phyloP scores from a whole-genome alignment of 1,140 invertebrate species.

The Periplaneta americana region DNA sequence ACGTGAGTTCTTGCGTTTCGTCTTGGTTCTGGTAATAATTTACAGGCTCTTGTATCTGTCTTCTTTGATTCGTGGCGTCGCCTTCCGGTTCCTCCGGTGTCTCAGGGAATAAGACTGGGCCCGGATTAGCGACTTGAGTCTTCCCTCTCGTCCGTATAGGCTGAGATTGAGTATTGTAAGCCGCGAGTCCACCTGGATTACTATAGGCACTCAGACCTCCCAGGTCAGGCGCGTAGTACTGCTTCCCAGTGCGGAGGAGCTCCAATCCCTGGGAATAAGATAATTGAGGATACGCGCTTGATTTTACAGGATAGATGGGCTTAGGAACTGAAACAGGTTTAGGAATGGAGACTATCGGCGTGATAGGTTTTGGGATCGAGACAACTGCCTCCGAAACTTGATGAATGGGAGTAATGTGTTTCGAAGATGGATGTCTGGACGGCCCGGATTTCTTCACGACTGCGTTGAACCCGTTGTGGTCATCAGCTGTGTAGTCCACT shows the following conservation, averaged over 20 bases:
- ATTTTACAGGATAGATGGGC: background rate
- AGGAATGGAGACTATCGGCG: background rate
- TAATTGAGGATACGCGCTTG: background rate
- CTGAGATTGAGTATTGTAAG: background rate
- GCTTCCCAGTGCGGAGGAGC: background rate
- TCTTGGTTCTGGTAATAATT: background rate
- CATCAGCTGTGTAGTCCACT: background rate
- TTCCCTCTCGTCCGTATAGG: background rate
- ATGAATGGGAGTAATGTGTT: background rate
- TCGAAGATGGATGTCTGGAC: constrained; percentile 28
- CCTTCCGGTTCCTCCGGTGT: background rate
- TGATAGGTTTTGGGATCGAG: background rate
- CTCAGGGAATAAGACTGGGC: background rate
- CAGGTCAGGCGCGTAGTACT: background rate
- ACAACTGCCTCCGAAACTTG: background rate
- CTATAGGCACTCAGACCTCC: background rate
- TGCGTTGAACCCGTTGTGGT: constrained; percentile 38
- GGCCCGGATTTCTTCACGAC: constrained; percentile 42
- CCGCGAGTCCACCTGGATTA: background rate
- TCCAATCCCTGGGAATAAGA: background rate
- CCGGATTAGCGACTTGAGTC: background rate
- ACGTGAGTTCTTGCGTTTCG: background rate
- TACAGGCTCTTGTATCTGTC: background rate
- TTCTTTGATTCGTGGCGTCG: background rate
- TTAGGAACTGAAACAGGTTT: background rate